Evolutionary conservation across 1,140 invertebrate species (phyloP).

Genomic region (Triops longicaudatus): DNA sequence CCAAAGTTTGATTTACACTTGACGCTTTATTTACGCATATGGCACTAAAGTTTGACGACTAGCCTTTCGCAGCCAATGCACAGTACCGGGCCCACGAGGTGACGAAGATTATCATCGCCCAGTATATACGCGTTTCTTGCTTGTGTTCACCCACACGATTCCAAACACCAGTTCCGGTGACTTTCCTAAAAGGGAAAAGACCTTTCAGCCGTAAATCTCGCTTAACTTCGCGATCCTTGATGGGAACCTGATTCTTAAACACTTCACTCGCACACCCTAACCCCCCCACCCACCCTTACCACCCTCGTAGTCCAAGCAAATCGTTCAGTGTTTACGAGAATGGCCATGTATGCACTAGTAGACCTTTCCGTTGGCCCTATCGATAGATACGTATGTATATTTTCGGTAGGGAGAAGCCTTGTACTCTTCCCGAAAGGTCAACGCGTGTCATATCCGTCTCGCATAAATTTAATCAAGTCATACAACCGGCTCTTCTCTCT

Average conservation of each 20-base stretch:
- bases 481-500: neutral
- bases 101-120: neutral
- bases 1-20: conserved; percentile 10
- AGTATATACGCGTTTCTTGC: neutral
- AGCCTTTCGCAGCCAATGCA: neutral
- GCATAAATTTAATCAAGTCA: conserved; percentile 12
- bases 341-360: neutral
- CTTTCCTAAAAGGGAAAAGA: neutral
- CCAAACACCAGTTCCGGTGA: neutral
- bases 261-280: neutral
- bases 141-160: neutral
- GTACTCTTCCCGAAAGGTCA: conserved; percentile 6
- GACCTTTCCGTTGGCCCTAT: neutral
- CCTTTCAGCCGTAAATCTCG: neutral
- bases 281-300: no score
- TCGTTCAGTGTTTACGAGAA: neutral
- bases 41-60: neutral
- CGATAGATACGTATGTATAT: neutral
- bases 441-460: conserved; percentile 10
- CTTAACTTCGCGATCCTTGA: neutral
- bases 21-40: neutral
- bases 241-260: neutral
- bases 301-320: neutral
- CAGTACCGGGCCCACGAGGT: neutral
- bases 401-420: neutral